phyloP scores from a whole-genome alignment of 2,797 vertebrate genomes.

The Dermochelys coriacea region DNA sequence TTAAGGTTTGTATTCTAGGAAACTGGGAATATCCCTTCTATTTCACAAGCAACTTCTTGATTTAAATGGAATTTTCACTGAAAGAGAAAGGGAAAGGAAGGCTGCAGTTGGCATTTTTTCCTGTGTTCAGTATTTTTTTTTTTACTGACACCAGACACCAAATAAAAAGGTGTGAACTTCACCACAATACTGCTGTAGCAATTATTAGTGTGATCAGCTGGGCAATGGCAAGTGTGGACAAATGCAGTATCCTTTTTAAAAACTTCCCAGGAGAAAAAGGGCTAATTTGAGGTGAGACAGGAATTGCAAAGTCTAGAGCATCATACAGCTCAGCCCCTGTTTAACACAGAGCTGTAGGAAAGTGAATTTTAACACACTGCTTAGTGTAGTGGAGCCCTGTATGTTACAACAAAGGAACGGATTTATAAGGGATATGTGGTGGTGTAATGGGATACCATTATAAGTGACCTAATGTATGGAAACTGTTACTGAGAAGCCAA shows the following conservation, averaged over 20 bases:
- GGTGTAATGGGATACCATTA: constrained; percentile 42
- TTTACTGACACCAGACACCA: background rate
- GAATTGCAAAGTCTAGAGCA: rapidly evolving
- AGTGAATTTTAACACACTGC: constrained; percentile 10
- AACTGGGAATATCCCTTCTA: background rate
- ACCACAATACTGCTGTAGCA: background rate
- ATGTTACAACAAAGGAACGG: constrained; percentile 37
- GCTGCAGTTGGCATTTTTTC: background rate
- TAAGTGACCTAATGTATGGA: constrained; percentile 46
- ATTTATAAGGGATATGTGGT: constrained; percentile 31
- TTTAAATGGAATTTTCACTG: background rate
- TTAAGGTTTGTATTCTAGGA: background rate
- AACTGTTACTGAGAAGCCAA: constrained; percentile 33
- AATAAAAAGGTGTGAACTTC: background rate
- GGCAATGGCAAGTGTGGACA: background rate
- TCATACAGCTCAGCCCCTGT: rapidly evolving
- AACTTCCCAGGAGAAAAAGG: background rate
- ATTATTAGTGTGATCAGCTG: background rate
- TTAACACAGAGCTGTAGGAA: background rate
- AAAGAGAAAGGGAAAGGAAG: background rate
- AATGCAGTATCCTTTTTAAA: background rate
- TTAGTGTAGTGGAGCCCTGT: constrained; percentile 24
- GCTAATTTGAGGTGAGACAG: background rate
- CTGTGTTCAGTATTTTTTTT: background rate
- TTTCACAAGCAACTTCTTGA: background rate